Evolutionary conservation across 2,113 vertebrate genomes (phyloP).

Genomic region (Plecotus auritus): DNA sequence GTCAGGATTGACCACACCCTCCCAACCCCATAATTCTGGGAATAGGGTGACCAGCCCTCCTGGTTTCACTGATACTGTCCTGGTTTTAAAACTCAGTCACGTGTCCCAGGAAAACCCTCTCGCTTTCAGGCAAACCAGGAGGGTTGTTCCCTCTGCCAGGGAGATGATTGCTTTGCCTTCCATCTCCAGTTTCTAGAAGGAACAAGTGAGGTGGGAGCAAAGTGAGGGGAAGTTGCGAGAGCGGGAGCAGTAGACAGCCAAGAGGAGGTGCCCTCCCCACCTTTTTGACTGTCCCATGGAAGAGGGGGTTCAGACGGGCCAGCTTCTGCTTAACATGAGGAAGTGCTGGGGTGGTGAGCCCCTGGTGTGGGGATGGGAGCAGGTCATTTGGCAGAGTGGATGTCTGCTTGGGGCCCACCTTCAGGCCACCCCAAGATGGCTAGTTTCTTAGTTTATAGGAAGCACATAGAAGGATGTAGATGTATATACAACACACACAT

Average conservation of each 20-base stretch:
- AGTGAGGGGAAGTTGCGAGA: neutral
- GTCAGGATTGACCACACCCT: neutral
- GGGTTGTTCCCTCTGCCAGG: neutral
- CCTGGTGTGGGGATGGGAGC: no score
- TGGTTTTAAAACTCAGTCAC: neutral
- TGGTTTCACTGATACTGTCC: neutral
- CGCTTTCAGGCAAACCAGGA: neutral
- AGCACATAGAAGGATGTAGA: neutral
- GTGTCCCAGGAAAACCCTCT: neutral
- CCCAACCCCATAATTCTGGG: neutral
- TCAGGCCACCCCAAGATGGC: neutral
- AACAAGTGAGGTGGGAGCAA: neutral
- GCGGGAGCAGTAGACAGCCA: neutral
- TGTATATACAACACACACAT: neutral
- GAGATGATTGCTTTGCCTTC: neutral
- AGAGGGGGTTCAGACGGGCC: neutral
- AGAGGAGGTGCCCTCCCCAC: fast-evolving
- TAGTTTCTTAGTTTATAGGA: neutral
- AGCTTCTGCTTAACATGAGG: neutral
- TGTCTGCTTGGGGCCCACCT: neutral
- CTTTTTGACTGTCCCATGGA: neutral
- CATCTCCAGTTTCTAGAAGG: neutral
- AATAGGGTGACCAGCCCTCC: neutral
- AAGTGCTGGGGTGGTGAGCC: neutral
- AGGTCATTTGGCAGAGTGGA: neutral